phyloP scores from a whole-genome alignment of 2,888 invertebrate genomes.

The Liodrosophila aerea region DNA sequence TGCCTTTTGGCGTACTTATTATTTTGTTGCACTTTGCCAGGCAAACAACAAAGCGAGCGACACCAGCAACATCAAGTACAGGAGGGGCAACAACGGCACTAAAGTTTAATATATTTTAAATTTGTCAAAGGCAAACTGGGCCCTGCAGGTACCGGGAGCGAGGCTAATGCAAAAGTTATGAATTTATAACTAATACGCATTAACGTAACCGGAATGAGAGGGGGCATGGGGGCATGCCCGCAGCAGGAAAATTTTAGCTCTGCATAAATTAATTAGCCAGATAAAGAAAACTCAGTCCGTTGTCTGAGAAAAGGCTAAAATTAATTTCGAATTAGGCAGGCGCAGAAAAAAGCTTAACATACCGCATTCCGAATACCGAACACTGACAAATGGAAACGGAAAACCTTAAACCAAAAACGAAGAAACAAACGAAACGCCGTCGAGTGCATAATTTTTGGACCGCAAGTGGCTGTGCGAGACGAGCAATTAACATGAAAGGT shows the following conservation, averaged over 20 bases:
- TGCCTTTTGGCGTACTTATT: slow-evolving; percentile 71
- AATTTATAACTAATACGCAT: slow-evolving; percentile 67
- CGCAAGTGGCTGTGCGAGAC: slow-evolving; percentile 33
- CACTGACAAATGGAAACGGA: slow-evolving; percentile 12
- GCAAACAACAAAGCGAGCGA: slow-evolving; percentile 33
- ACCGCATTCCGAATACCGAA: slow-evolving; percentile 36
- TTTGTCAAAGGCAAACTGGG: slow-evolving; percentile 37
- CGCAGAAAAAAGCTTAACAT: slow-evolving; percentile 35
- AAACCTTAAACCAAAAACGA: slow-evolving; percentile 15
- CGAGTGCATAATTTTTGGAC: slow-evolving; percentile 50
- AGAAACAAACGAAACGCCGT: slow-evolving; percentile 7
- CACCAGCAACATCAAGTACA: slow-evolving; percentile 28
- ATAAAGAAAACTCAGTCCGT: slow-evolving; percentile 41
- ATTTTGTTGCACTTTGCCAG: slow-evolving; percentile 66
- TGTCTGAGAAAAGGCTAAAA: slow-evolving; percentile 52
- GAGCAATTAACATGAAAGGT: slow-evolving; percentile 67
- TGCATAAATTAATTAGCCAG: slow-evolving; percentile 71
- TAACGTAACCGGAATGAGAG: slow-evolving; percentile 25
- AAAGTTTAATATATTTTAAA: slow-evolving; percentile 36
- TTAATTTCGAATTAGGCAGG: slow-evolving; percentile 69
- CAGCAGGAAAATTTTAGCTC: slow-evolving; percentile 17
- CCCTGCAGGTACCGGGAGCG: slow-evolving; percentile 11
- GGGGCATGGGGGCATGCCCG: not conserved
- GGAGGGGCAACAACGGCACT: slow-evolving; percentile 26
- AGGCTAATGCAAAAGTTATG: slow-evolving; percentile 64